Evolutionary conservation across 2,797 vertebrate species (phyloP), one percentile per base, ranked within the genome.

Genomic region (Leptodactylus fallax): DNA sequence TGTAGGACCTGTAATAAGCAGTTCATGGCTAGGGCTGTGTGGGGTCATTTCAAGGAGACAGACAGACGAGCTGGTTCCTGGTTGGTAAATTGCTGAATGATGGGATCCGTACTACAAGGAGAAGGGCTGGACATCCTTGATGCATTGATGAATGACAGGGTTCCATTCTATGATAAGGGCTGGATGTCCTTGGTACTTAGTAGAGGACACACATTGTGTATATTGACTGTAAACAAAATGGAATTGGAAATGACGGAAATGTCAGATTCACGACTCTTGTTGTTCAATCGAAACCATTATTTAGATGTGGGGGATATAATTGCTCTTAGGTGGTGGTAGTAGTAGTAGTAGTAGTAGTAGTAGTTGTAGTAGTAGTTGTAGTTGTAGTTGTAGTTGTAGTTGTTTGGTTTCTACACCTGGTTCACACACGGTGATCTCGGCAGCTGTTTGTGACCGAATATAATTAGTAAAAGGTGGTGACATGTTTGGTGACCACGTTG

Each of bases 41-140:
- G 45, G 36, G 86, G 86, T 78, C 86, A 79, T 77, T 47, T 83
- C 86, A 87, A 87, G 86, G 86, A 85, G 69, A 25, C 45, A 12
- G 69, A 13, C 27, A 49, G 16, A 69, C 12, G n/a, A 27, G 27
- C 11, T 21, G 83, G 69, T 17, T 56, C 49, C 14, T 1, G 21
- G 36, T 23, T 27, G 11, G 25, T 49, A 85, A 47, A 49, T 74
- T 61, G 27, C 12, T 74, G 69, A 60, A 11, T 74, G 69, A 60
- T 9, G 19, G 69, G 16, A 53, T 53, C 21, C 53, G 13, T 2
- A 49, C 49, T 65, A 25, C 45, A 11, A 51, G 56, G 53, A 63
- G n/a, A 25, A 23, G 60, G n/a, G n/a, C 21, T n/a, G 19, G 9
- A 21, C 36, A 36, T 36, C 36, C 36, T 36, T 36, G 36, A 4